phyloP scores from a whole-genome alignment of 2,113 vertebrate species.

The Aegotheles bennettii region DNA sequence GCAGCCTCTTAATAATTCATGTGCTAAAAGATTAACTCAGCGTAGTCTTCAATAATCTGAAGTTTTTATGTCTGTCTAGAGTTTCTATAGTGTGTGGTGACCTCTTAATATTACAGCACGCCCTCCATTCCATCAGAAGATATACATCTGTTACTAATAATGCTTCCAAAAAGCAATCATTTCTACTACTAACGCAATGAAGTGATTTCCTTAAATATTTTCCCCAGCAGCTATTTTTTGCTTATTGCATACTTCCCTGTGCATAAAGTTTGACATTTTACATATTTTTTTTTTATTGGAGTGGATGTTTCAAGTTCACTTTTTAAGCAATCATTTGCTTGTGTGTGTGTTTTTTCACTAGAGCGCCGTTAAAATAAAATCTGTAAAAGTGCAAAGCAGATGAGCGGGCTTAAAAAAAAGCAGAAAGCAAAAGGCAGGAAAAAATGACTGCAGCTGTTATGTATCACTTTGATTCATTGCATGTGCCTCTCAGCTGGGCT shows the following conservation, averaged over 20 bases:
- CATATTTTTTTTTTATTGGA: not conserved
- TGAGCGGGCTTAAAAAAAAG: not conserved
- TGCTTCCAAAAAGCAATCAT: slow-evolving; percentile 8
- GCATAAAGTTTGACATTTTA: not conserved
- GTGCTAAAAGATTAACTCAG: not conserved
- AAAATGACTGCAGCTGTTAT: not conserved
- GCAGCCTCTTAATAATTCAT: not conserved
- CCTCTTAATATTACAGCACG: not conserved
- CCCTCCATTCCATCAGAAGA: not conserved
- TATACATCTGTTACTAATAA: slow-evolving; percentile 53
- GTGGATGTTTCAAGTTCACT: not conserved
- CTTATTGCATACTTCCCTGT: not conserved
- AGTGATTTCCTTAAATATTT: slow-evolving; percentile 62
- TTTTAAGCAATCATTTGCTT: not conserved
- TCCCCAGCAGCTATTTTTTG: slow-evolving; percentile 49
- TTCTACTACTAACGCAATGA: not conserved
- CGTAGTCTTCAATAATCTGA: not conserved
- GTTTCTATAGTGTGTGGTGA: not conserved
- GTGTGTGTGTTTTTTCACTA: not conserved
- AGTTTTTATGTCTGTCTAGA: not conserved
- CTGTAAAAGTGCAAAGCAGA: not conserved
- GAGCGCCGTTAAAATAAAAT: not conserved
- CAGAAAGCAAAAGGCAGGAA: not conserved
- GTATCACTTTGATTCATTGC: not conserved
- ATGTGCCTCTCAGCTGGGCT: not conserved